Evolutionary conservation across 35 echinoderm and acorn worm genomes (phyloP), one percentile per base, ranked within the genome.

Genomic region (Nesometra sesokonis): DNA sequence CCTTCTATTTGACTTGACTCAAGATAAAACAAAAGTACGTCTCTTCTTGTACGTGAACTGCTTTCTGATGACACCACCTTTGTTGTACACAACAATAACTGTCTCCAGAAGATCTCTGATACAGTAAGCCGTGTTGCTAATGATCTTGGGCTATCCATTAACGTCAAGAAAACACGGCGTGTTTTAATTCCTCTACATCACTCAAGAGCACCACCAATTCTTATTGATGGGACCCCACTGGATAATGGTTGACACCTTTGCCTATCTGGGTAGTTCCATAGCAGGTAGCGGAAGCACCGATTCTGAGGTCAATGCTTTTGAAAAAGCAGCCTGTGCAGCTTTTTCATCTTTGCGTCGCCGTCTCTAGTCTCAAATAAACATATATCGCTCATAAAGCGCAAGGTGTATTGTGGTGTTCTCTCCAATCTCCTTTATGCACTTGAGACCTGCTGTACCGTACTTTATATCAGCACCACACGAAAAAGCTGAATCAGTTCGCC

Each of bases 1-100:
- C 83, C 34, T 89, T 89, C 87, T 83, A 89, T 80, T 37, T 76
- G 23, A 5, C 87, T 32, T 80, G 87, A 29, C 80, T 89, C 5
- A 89, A 82, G 52, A 80, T 31, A 89, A 84, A 77, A 84, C 88
- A 35, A 85, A 85, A 43, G 39, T 43, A 4, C 30, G 80, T 27
- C 36, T 84, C 29, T 84, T 21, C 76, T 89, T 19, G 36, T 89
- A 30, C 35, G 43, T 15, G 13, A 2, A 37, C 21, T 86, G 57
- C 77, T 86, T 36, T 80, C 88, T 36, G 88, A 82, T 21, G 30
- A 89, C 57, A 52, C 80, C 35, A 47, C 80, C 47, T 33, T 89
- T 33, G 57, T 47, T 37, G 35, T 46, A 33, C 35, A 89, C 35
- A 89, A 30, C 34, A 27, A 89, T 19, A 37, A 52, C 9, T 11